Evolutionary conservation across 1,140 invertebrate species (phyloP).

Genomic region (Drosophila pallidifrons): DNA sequence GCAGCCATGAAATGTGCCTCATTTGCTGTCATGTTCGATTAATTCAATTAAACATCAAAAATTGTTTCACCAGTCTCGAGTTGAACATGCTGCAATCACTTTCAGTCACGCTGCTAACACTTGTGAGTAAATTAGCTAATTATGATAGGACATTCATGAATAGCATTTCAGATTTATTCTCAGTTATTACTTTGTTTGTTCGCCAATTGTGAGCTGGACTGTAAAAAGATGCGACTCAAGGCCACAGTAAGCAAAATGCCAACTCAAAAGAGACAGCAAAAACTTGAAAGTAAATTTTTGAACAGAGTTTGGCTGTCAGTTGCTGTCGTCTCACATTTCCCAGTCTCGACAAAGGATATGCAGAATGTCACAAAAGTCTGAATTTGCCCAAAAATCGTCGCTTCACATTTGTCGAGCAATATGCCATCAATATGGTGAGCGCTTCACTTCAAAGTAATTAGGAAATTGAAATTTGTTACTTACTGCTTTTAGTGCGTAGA

Average conservation of each 20-base stretch:
- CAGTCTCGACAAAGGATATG: conserved; percentile 52
- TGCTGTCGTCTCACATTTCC: conserved; percentile 63
- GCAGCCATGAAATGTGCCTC: conserved; percentile 32
- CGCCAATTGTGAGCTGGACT: conserved; percentile 33
- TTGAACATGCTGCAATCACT: conserved; percentile 23
- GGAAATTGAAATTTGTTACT: background rate
- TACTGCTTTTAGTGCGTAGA: conserved; percentile 57
- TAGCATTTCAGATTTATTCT: background rate
- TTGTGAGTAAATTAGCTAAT: conserved; percentile 20
- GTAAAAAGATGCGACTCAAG: conserved; percentile 32
- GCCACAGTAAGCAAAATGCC: conserved; percentile 55
- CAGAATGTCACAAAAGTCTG: conserved; percentile 39
- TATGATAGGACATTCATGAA: background rate
- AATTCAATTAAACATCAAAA: conserved; percentile 37
- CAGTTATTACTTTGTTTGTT: conserved; percentile 25
- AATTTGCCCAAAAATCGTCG: conserved; percentile 39
- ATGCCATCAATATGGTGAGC: conserved; percentile 70
- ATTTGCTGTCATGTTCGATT: conserved; percentile 29
- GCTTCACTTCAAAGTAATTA: too few relatives aligned
- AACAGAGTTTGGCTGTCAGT: conserved; percentile 49
- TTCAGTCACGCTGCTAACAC: background rate
- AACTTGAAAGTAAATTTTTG: background rate
- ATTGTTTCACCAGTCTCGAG: background rate
- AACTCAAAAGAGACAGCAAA: background rate
- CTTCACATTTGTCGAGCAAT: conserved; percentile 57